phyloP scores from a whole-genome alignment of 2,888 invertebrate species.

The Drosophila subquinaria region DNA sequence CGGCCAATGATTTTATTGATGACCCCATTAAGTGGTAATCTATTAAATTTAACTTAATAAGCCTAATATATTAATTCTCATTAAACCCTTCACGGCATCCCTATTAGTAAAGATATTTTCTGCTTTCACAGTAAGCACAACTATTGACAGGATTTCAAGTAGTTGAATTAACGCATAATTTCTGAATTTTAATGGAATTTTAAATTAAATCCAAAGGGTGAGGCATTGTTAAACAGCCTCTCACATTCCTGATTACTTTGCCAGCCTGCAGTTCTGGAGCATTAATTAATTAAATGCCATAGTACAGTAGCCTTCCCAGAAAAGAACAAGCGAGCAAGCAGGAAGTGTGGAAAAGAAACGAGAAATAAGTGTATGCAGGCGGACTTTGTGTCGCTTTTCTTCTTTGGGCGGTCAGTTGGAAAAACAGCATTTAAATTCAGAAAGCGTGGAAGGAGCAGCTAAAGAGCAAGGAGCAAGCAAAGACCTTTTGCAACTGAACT shows the following conservation, averaged over 20 bases:
- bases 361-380: slow-evolving; percentile 24
- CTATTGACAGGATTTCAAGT: slow-evolving; percentile 1
- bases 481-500: not conserved
- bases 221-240: slow-evolving; percentile 6
- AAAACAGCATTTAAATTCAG: slow-evolving; percentile 36
- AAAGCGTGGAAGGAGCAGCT: not conserved
- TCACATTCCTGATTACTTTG: slow-evolving; percentile 19
- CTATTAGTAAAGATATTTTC: not conserved
- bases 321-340: slow-evolving; percentile 1
- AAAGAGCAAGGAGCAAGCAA: not conserved
- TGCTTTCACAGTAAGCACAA: not conserved
- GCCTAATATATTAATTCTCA: not conserved
- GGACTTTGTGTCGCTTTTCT: slow-evolving; percentile 18
- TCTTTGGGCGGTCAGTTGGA: slow-evolving; percentile 20
- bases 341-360: not conserved
- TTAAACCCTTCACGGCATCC: not conserved
- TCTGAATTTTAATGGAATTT: slow-evolving; percentile 34
- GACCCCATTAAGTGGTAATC: not conserved
- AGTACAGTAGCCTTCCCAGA: slow-evolving; percentile 4
- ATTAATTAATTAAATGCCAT: slow-evolving; percentile 53
- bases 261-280: slow-evolving; percentile 1
- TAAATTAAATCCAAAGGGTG: slow-evolving; percentile 27
- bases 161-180: not conserved
- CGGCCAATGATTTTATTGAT: not conserved
- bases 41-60: not conserved